Evolutionary conservation across 2,797 vertebrate species (phyloP), one percentile per base, ranked within the genome.

Genomic region (Enteromius thamalakanensis): DNA sequence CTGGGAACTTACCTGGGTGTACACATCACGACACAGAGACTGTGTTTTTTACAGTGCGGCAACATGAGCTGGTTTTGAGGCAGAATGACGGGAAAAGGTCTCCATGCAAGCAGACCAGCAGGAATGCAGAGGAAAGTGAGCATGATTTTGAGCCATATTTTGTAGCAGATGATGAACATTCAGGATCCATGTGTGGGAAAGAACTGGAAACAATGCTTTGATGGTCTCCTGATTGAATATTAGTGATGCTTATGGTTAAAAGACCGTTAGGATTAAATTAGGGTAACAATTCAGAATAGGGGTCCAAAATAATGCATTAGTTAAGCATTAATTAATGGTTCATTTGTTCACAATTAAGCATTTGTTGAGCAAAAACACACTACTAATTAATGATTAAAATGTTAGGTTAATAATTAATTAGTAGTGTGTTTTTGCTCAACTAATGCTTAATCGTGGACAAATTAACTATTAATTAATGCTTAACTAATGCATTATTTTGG

Each of bases 181-280:
- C 87, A 45, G 75, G 85, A 77, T 80, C 78, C 11, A 83, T 86
- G 74, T 91, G 91, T 55, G 51, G 89, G 64, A 94, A 90, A 87
- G 93, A 94, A 85, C 76, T 92, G 67, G 95, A 95, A 88, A 95
- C 94, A 0, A 90, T 90, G 67, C 88, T 95, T 77, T 95, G 90
- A 92, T 60, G 51, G 29, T 76, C 23, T 37, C 12, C 26, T n/a
- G 29, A 15, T 11, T 74, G 32, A 29, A 81, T 12, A 34, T 74
- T 45, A 42, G 6, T 45, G 47, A 29, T 19, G n/a, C 14, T 42
- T 60, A 34, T 8, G 7, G 21, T 58, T 40, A 76, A 55, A 76
- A 55, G 21, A 3, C 53, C 51, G n/a, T 53, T 34, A 55, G 21
- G 40, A 12, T 7, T 74, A 34, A 53, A 72, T 32, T 11, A 19